Conservation (phyloP, 2,888 invertebrate genomes). For the Elegia similella region DNA sequence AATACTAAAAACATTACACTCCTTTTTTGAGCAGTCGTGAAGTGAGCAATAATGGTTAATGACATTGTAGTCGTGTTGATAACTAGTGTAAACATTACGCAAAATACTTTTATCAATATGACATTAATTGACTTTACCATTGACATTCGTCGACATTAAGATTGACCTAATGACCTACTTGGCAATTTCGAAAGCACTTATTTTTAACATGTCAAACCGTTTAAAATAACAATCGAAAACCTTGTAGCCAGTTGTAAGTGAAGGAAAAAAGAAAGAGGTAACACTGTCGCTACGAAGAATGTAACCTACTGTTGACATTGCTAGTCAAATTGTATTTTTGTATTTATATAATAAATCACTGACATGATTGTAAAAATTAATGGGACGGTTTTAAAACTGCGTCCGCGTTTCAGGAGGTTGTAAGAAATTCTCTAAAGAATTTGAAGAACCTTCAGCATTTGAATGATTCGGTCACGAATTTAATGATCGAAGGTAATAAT, state of each 20-base stretch:
- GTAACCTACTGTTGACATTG: slow-evolving; percentile 1
- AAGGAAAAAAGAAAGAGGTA: background rate
- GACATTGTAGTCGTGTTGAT: background rate
- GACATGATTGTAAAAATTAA: slow-evolving; percentile 10
- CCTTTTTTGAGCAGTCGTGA: background rate
- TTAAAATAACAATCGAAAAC: background rate
- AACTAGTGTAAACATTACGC: background rate
- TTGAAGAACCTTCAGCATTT: background rate
- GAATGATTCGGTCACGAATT: background rate
- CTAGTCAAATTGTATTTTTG: slow-evolving; percentile 1
- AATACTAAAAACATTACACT: no score
- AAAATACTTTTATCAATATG: slow-evolving; percentile 8
- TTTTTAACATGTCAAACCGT: background rate
- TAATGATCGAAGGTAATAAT: background rate
- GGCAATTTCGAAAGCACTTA: background rate
- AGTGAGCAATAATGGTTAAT: background rate
- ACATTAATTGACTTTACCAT: slow-evolving; percentile 7
- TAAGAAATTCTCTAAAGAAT: background rate
- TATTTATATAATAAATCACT: slow-evolving; percentile 8
- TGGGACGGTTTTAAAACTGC: slow-evolving; percentile 2
- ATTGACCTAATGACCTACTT: slow-evolving; percentile 4
- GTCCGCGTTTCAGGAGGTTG: slow-evolving; percentile 6
- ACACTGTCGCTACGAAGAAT: background rate
- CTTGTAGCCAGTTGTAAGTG: background rate
- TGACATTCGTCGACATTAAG: slow-evolving; percentile 6